phyloP scores from a whole-genome alignment of 2,888 invertebrate species.

The Spisula solida region DNA sequence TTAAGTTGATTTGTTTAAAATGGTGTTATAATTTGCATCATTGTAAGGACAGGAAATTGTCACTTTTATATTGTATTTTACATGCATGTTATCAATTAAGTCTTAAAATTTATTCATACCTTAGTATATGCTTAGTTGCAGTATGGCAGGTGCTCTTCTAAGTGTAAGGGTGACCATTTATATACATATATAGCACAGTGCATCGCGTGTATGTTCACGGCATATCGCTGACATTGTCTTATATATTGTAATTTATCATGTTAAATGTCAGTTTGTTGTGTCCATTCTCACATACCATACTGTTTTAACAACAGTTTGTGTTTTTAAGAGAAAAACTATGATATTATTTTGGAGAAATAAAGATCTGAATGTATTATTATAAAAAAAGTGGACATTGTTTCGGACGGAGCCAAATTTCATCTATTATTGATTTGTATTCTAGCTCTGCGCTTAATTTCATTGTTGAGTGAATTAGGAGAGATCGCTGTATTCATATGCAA shows the following conservation, averaged over 20 bases:
- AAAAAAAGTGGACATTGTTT: background rate
- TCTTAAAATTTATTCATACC: constrained; percentile 15
- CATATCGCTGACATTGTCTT: background rate
- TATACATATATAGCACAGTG: background rate
- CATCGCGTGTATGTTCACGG: background rate
- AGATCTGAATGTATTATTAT: background rate
- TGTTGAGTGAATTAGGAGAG: background rate
- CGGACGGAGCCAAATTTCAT: background rate
- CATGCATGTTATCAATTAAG: background rate
- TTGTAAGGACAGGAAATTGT: background rate
- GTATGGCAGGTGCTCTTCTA: background rate
- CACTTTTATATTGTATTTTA: background rate
- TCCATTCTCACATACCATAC: background rate
- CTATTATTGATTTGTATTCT: background rate
- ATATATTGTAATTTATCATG: background rate
- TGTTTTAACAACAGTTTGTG: background rate
- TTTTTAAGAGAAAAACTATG: background rate
- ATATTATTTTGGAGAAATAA: constrained; percentile 2
- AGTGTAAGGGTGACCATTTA: background rate
- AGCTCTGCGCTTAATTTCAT: background rate
- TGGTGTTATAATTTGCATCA: background rate
- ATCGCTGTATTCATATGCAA: too few species aligned
- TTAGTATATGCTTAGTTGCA: background rate
- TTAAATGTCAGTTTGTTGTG: background rate
- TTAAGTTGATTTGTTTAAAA: background rate